phyloP scores from a whole-genome alignment of 2,888 invertebrate genomes.

The Dyspetes luteomarginatus region DNA sequence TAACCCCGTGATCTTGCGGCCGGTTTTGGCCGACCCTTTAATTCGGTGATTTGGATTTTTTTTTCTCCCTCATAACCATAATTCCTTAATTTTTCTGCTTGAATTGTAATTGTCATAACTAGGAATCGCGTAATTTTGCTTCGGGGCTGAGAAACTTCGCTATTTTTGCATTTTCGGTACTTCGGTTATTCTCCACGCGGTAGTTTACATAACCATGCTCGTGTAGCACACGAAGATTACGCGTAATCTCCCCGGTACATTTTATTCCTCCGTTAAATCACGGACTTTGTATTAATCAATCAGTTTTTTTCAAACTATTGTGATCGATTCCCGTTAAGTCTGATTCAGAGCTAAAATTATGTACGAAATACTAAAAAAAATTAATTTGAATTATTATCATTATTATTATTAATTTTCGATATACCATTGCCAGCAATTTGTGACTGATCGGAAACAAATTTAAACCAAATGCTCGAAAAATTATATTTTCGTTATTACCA shows the following conservation, averaged over 20 bases:
- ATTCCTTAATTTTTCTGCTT: not conserved
- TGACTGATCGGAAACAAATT: too few relatives aligned
- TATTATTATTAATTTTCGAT: not conserved
- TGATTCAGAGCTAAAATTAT: not conserved
- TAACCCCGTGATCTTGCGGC: not conserved
- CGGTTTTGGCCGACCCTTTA: constrained; percentile 25
- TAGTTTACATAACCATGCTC: constrained; percentile 77
- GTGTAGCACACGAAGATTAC: constrained; percentile 30
- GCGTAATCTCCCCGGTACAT: constrained; percentile 16
- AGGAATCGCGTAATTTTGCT: not conserved
- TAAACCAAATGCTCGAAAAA: too few relatives aligned
- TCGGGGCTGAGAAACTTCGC: not conserved
- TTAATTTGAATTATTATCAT: not conserved
- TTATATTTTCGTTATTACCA: too few relatives aligned
- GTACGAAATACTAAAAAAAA: not conserved
- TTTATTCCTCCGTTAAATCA: not conserved
- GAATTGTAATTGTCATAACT: not conserved
- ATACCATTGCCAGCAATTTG: too few relatives aligned
- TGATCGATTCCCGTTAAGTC: not conserved
- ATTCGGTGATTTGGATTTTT: constrained; percentile 28
- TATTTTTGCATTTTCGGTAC: not conserved
- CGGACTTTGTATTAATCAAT: constrained; percentile 12
- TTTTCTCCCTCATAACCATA: not conserved
- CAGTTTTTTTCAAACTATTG: constrained; percentile 11
- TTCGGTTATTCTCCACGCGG: constrained; percentile 72